Percentiles rank a stretch among this genome's conserved stretches.
These are phyloP conservation scores for Philhelius pedissequus DNA, from an alignment of 2,888 invertebrate species.

Conservation along the genomic window DNA sequence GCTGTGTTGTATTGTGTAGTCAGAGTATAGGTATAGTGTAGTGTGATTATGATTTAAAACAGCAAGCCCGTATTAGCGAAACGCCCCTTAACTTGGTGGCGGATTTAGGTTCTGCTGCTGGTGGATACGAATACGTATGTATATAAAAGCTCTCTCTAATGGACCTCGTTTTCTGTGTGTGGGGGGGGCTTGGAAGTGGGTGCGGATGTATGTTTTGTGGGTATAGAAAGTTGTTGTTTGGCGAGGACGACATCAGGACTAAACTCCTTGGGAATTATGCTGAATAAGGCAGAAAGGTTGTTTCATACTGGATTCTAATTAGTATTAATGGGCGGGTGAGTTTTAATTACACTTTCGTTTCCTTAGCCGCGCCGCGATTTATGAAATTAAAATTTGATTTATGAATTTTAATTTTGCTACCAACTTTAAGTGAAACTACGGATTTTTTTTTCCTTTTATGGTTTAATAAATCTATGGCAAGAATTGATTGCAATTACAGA, in stretches of 20 bases:
- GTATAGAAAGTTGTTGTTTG: conserved; percentile 6
- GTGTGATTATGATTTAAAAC: conserved; percentile 38
- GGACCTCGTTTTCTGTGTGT: conserved; percentile 12
- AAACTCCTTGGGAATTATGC: conserved; percentile 58
- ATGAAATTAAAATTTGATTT: conserved; percentile 68
- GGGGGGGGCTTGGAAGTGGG: not conserved
- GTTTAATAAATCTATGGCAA: conserved; percentile 18
- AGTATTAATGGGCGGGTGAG: conserved; percentile 68
- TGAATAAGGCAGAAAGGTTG: conserved; percentile 56
- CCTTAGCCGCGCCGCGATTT: conserved; percentile 63
- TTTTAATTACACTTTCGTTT: conserved; percentile 68
- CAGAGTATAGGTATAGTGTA: too few relatives aligned
- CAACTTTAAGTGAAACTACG: conserved; percentile 23
- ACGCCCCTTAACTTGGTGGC: not conserved
- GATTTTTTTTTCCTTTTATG: not conserved
- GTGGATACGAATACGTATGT: too few relatives aligned
- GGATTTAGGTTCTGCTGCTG: not conserved
- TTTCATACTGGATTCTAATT: conserved; percentile 63
- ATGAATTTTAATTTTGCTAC: conserved; percentile 65
- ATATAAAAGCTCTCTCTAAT: conserved; percentile 50
- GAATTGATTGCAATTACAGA: conserved; percentile 50
- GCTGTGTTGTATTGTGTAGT: conserved; percentile 2
- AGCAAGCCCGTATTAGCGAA: not conserved
- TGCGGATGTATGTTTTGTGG: not conserved
- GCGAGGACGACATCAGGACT: conserved; percentile 6